phyloP scores from a whole-genome alignment of 2,797 vertebrate genomes.

The Enteromius paludinosus region DNA sequence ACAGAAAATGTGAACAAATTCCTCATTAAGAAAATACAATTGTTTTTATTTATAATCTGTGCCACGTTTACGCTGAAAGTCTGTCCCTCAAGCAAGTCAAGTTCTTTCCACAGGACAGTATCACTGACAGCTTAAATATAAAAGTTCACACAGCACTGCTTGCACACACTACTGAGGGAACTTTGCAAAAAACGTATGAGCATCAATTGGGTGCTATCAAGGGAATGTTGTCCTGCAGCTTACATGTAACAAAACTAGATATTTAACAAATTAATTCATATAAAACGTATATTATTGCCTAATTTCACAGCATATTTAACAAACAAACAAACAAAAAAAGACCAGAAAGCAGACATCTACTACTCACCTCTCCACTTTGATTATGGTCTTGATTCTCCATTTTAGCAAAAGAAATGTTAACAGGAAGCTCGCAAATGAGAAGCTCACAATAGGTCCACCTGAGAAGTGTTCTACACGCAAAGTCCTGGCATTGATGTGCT shows the following conservation, averaged over 20 bases:
- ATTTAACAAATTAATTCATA: background rate
- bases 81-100: background rate
- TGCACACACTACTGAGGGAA: background rate
- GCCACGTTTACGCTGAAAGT: background rate
- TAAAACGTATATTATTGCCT: background rate
- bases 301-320: background rate
- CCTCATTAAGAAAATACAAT: background rate
- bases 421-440: background rate
- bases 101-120: background rate
- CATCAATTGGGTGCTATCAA: constrained; percentile 30
- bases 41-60: background rate
- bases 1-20: background rate
- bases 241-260: background rate
- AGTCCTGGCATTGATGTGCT: background rate
- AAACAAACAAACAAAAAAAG: background rate
- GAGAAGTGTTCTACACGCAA: background rate
- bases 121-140: background rate
- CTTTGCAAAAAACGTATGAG: constrained; percentile 14
- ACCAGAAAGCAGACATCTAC: background rate
- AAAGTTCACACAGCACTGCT: constrained; percentile 16
- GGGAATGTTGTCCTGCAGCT: background rate
- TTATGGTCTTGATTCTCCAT: constrained; percentile 73
- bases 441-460: background rate
- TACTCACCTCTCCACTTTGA: constrained; percentile 16
- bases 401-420: constrained; percentile 72